phyloP scores from a whole-genome alignment of 1,140 invertebrate genomes.

The Danaus melanippus region DNA sequence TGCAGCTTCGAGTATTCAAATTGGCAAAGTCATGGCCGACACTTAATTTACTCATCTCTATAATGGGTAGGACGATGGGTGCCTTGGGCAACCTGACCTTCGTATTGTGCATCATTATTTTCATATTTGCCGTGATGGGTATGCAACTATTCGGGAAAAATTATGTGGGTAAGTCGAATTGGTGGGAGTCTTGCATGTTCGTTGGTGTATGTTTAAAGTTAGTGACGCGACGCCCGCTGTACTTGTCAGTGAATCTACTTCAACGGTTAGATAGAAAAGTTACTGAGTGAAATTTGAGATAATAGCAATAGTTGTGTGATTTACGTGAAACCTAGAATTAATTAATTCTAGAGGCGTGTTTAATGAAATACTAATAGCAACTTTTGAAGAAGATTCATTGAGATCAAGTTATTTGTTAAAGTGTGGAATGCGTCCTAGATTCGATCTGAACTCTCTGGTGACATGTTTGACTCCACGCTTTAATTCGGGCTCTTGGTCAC shows the following conservation, averaged over 20 bases:
- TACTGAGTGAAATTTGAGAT: conserved; percentile 11
- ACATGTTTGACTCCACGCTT: conserved; percentile 29
- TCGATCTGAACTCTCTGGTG: conserved; percentile 18
- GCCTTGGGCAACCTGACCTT: conserved; percentile 98
- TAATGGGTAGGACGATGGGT: conserved; percentile 98
- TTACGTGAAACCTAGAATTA: not conserved
- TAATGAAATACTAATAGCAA: conserved; percentile 2
- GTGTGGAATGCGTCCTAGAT: conserved; percentile 25
- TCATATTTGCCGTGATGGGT: conserved; percentile 99
- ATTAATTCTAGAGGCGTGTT: conserved; percentile 4
- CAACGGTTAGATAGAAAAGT: conserved; percentile 13
- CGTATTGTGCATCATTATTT: conserved; percentile 98
- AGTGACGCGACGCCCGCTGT: conserved; percentile 34
- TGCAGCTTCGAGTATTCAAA: conserved; percentile 98
- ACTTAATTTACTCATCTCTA: conserved; percentile 97
- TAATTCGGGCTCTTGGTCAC: conserved; percentile 41
- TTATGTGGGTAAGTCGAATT: conserved; percentile 81
- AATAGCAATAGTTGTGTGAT: conserved; percentile 11
- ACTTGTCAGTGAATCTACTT: conserved; percentile 45
- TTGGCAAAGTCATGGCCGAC: conserved; percentile 99
- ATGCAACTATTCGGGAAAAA: conserved; percentile 98
- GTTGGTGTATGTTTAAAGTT: conserved; percentile 64
- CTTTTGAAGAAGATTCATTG: conserved; percentile 27
- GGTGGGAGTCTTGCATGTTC: conserved; percentile 70
- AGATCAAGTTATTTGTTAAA: conserved; percentile 25